Percentiles rank a stretch among this genome's conserved stretches.
phyloP scores from a whole-genome alignment of 2,797 vertebrate species.

The Eupleurogrammus muticus region DNA sequence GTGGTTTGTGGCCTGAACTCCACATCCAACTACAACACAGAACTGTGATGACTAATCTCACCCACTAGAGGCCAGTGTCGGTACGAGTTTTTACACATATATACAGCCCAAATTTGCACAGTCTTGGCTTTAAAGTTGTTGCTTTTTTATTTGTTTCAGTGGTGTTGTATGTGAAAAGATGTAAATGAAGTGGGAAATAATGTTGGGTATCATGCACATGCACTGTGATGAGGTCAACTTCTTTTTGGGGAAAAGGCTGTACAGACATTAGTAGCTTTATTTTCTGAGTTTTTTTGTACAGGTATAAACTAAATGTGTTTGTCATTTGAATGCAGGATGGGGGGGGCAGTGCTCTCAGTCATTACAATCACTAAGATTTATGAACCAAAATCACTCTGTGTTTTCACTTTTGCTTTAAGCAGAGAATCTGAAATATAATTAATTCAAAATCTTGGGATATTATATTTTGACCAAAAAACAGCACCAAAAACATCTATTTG shows the following conservation, averaged over 20 bases:
- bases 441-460: slow-evolving; percentile 14
- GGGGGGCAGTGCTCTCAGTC: background rate
- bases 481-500: slow-evolving; percentile 11
- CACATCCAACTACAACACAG: slow-evolving; percentile 22
- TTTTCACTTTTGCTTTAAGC: background rate
- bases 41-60: slow-evolving; percentile 51
- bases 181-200: background rate
- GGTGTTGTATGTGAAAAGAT: slow-evolving; percentile 4
- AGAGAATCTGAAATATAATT: slow-evolving; percentile 5
- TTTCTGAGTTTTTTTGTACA: slow-evolving; percentile 26
- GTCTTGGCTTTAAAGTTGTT: slow-evolving; percentile 24
- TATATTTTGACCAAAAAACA: slow-evolving; percentile 50
- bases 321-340: background rate
- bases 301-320: slow-evolving; percentile 8
- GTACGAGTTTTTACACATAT: slow-evolving; percentile 13
- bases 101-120: slow-evolving; percentile 14
- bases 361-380: slow-evolving; percentile 37
- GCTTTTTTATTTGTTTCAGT: slow-evolving; percentile 8
- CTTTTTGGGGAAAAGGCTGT: slow-evolving; percentile 24
- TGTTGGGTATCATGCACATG: slow-evolving; percentile 30
- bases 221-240: slow-evolving; percentile 18
- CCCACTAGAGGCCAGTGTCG: slow-evolving; percentile 68
- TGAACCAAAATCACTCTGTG: slow-evolving; percentile 38
- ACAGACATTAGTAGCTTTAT: slow-evolving; percentile 44
- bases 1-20: slow-evolving; percentile 18